Percentiles rank a stretch among this genome's conserved stretches.
These are phyloP conservation scores for Atta texana DNA, from an alignment of 1,140 invertebrate species.

Conservation along the genomic window DNA sequence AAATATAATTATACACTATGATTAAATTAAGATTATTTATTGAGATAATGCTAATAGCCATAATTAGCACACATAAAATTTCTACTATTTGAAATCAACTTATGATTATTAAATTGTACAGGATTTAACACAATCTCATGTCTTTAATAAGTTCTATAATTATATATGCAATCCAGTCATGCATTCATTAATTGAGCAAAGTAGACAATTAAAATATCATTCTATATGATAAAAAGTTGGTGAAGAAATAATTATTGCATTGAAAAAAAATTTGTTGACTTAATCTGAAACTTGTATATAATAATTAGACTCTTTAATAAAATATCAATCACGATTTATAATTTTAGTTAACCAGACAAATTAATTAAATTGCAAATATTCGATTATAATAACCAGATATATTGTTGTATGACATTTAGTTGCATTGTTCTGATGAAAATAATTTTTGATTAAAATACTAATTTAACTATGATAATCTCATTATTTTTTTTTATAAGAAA, in stretches of 20 bases:
- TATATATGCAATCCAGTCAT: neutral
- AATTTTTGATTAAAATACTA: no score
- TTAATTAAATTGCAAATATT: no score
- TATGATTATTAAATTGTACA: slow-evolving; percentile 35
- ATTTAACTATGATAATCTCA: no score
- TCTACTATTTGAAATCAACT: slow-evolving; percentile 22
- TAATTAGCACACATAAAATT: slow-evolving; percentile 25
- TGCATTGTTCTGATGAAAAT: no score
- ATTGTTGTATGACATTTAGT: no score
- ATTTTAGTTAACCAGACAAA: no score
- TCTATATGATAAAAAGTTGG: neutral
- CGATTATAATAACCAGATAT: no score
- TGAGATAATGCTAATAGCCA: slow-evolving; percentile 18
- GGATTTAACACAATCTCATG: slow-evolving; percentile 2
- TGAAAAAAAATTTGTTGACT: no score
- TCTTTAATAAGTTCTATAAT: slow-evolving; percentile 1
- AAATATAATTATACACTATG: neutral
- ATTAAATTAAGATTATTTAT: slow-evolving; percentile 45
- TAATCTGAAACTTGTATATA: no score
- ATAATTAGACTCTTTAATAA: no score
- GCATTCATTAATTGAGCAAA: neutral
- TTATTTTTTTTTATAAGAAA: no score
- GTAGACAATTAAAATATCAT: neutral
- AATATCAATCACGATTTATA: no score
- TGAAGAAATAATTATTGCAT: neutral